Evolutionary conservation across 2,888 invertebrate species (phyloP), one percentile per base, ranked within the genome.

Genomic region (Trissoscelio sp.): DNA sequence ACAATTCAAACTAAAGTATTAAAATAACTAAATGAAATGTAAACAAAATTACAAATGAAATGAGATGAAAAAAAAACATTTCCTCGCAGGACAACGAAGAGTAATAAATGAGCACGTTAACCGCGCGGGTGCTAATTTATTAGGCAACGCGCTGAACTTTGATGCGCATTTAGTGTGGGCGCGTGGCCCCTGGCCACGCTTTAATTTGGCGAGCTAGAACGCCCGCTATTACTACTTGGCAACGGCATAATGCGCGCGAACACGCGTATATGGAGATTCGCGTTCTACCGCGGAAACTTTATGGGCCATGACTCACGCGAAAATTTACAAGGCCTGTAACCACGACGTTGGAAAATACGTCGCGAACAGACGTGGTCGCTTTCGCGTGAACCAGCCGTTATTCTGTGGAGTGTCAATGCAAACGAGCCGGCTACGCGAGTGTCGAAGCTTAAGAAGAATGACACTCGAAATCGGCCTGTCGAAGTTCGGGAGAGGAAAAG

Each of bases 241-340:
- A 73, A 60, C 66, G 28, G 57, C 46, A 70, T 74, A 72, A 78
- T 78, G 69, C 64, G 70, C 51, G 62, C 42, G 18, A 60, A 28
- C 72, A 67, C 39, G 64, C 67, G 64, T 67, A 72, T 44, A 34
- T 18, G 18, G 73, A 73, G 69, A 72, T 66, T 64, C 69, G 74
- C 64, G 48, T 55, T 72, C 67, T 73, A 48, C 78, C 73, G 48
- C 72, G 73, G 73, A 78, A 83, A 80, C 67, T 82, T 84, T 83
- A 83, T 78, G 75, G 79, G 37, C 80, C 78, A 78, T 79, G 82
- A 80, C 72, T 80, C 83, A 74, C 69, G 67, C 28, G 82, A 75
- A 83, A 83, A 83, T 83, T 82, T 79, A 77, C 83, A 53, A 44
- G 55, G 51, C 14, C 53, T 39, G 73, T 34, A 78, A 67, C 72